These are phyloP conservation scores for Melanotaenia trifasciata DNA, from an alignment of 2,797 vertebrate species.

Conservation along the genomic window DNA sequence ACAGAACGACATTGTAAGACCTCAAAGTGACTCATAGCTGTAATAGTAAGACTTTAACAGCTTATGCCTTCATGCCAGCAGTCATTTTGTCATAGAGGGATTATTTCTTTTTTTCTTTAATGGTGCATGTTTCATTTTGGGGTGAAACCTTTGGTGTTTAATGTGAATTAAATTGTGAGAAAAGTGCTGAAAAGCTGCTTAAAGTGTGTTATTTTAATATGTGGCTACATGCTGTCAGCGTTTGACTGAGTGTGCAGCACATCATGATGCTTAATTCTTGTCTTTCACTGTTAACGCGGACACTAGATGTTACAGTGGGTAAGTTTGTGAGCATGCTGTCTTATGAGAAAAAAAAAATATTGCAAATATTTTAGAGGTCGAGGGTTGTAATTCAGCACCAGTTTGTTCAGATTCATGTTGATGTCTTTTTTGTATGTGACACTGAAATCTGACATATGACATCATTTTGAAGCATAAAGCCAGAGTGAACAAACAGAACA, in stretches of 20 bases:
- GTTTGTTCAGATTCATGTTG: no score
- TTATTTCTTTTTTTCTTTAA: slow-evolving; percentile 34
- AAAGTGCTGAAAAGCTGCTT: slow-evolving; percentile 58
- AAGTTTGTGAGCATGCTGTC: slow-evolving; percentile 53
- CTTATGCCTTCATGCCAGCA: slow-evolving; percentile 55
- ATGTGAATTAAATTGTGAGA: slow-evolving; percentile 34
- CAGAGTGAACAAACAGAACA: no score
- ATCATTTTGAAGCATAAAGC: no score
- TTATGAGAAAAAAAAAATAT: neutral
- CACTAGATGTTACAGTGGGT: slow-evolving; percentile 78
- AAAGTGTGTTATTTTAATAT: slow-evolving; percentile 37
- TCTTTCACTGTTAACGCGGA: slow-evolving; percentile 48
- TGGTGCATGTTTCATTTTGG: slow-evolving; percentile 38
- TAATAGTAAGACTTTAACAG: slow-evolving; percentile 54
- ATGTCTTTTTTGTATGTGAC: neutral
- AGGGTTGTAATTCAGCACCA: no score
- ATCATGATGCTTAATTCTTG: slow-evolving; percentile 15
- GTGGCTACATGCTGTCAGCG: slow-evolving; percentile 27
- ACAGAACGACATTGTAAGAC: slow-evolving; percentile 61
- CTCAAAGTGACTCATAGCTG: slow-evolving; percentile 61
- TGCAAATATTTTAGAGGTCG: neutral
- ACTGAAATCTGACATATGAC: no score
- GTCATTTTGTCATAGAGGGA: slow-evolving; percentile 51
- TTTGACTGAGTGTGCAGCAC: neutral
- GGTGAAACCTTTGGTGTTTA: slow-evolving; percentile 38